A percentile compares a stretch with the other conserved stretches of the same genome.
Conservation (phyloP, 2,888 invertebrate genomes). For the Coleophora deauratella region DNA sequence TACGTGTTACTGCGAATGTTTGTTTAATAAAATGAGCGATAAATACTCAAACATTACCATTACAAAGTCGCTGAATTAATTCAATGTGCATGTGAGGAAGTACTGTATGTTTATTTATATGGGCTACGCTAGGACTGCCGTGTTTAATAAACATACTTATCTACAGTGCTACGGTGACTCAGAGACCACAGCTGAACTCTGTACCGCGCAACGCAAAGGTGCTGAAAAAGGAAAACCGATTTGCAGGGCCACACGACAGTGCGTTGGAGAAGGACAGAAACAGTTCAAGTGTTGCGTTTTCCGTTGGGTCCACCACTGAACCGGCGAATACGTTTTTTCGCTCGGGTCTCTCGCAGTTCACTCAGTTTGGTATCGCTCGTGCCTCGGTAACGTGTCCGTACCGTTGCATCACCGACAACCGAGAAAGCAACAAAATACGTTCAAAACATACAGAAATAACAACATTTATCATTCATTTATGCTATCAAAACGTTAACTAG, state of each 20-base stretch:
- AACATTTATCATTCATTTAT: conserved; percentile 30
- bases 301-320: conserved; percentile 26
- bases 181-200: conserved; percentile 23
- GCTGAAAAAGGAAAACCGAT: conserved; percentile 33
- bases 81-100: too few relatives aligned
- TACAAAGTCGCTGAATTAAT: too few relatives aligned
- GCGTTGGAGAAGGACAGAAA: conserved; percentile 34
- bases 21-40: too few relatives aligned
- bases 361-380: conserved; percentile 56
- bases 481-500: conserved; percentile 19
- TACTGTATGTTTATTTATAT: conserved; percentile 1
- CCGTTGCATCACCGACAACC: conserved; percentile 23
- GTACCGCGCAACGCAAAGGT: conserved; percentile 17
- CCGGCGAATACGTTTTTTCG: conserved; percentile 45
- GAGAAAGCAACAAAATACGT: conserved; percentile 35
- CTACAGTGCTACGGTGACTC: conserved; percentile 31
- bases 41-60: too few relatives aligned
- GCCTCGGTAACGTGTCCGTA: conserved; percentile 42
- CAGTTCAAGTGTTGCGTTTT: conserved; percentile 49
- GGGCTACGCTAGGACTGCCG: conserved; percentile 14
- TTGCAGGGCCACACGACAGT: conserved; percentile 4
- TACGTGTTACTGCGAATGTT: too few relatives aligned
- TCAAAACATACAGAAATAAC: conserved; percentile 27
- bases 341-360: conserved; percentile 36
- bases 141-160: conserved; percentile 39